Percentiles rank a stretch among this genome's conserved stretches.
phyloP scores from a whole-genome alignment of 2,888 invertebrate genomes.

The Chrysomela aeneicollis region DNA sequence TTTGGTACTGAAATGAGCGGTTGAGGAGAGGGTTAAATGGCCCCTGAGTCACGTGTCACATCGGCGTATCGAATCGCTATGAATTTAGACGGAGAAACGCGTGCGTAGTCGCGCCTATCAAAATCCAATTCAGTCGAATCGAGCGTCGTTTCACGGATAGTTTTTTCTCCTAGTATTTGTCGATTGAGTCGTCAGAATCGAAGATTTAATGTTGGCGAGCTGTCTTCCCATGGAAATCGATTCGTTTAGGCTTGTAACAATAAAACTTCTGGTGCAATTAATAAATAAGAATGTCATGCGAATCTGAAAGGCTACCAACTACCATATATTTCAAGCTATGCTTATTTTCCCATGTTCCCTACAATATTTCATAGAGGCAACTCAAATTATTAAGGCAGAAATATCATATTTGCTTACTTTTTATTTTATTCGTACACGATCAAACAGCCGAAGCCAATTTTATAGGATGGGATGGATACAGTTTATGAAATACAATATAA shows the following conservation, averaged over 20 bases:
- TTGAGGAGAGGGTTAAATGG: too few species aligned
- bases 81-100: slow-evolving; percentile 50
- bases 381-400: too few species aligned
- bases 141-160: not conserved
- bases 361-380: too few species aligned
- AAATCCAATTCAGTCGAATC: slow-evolving; percentile 49
- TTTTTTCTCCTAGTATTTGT: not conserved
- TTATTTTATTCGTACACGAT: too few species aligned
- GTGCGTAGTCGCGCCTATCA: slow-evolving; percentile 57
- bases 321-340: too few species aligned
- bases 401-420: too few species aligned
- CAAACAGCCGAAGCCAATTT: too few species aligned
- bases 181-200: slow-evolving; percentile 32
- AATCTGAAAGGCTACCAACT: too few species aligned
- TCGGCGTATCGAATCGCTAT: slow-evolving; percentile 56
- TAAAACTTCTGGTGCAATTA: not conserved
- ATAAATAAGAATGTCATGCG: not conserved
- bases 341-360: too few species aligned
- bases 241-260: slow-evolving; percentile 10
- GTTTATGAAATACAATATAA: too few species aligned
- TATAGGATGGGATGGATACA: too few species aligned
- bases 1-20: too few species aligned
- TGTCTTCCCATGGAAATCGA: slow-evolving; percentile 17
- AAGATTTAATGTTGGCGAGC: not conserved
- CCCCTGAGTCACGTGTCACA: slow-evolving; percentile 56